These are phyloP conservation scores for Drosophila orosa DNA, from an alignment of 1,140 invertebrate species.

Conservation along the genomic window DNA sequence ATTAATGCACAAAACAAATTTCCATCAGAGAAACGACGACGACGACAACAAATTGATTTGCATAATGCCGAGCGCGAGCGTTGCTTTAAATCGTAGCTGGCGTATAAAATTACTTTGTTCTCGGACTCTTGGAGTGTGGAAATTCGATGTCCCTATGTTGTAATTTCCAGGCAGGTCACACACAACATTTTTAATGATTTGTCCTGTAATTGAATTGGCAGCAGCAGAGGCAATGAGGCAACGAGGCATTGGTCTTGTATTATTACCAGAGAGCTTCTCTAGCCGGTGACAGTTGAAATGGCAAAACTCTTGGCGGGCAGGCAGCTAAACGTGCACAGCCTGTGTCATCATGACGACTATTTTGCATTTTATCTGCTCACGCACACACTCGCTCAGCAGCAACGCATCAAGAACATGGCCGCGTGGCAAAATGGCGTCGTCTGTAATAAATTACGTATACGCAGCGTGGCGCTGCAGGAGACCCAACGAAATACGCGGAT, in stretches of 20 bases:
- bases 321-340: slow-evolving; percentile 28
- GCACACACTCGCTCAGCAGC: slow-evolving; percentile 23
- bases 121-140: slow-evolving; percentile 4
- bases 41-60: slow-evolving; percentile 65
- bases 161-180: slow-evolving; percentile 55
- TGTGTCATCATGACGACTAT: slow-evolving; percentile 43
- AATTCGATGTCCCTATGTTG: slow-evolving; percentile 19
- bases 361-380: slow-evolving; percentile 74
- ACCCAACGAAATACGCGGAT: slow-evolving; percentile 45
- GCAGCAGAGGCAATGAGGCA: too few relatives aligned
- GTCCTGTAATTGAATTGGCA: slow-evolving; percentile 65
- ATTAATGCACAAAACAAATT: slow-evolving; percentile 63
- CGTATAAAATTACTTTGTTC: slow-evolving; percentile 64
- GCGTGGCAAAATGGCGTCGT: slow-evolving; percentile 67
- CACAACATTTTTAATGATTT: slow-evolving; percentile 64
- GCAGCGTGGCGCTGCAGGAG: slow-evolving; percentile 70
- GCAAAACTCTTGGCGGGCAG: slow-evolving; percentile 30
- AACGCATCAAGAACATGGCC: slow-evolving; percentile 36
- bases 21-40: slow-evolving; percentile 21
- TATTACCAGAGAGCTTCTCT: slow-evolving; percentile 10
- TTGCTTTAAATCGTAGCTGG: slow-evolving; percentile 57
- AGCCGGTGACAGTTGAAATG: slow-evolving; percentile 29
- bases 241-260: not conserved
- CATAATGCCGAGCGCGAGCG: slow-evolving; percentile 60
- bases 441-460: slow-evolving; percentile 80